Conservation (phyloP, 2,888 invertebrate genomes). For the Chrysodeixis includens region DNA sequence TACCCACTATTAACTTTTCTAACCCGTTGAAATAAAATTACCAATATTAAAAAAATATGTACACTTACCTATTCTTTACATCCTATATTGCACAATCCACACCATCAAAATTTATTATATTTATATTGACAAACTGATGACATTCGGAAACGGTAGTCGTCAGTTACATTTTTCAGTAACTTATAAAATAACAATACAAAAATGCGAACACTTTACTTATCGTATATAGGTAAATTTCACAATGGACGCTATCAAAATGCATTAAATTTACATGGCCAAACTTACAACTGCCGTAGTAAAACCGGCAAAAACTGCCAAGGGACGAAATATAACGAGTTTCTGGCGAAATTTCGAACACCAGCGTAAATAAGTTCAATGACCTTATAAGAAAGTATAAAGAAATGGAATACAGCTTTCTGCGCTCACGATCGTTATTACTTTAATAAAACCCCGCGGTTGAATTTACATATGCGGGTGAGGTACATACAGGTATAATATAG, state of each 20-base stretch:
- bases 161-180: neutral
- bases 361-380: constrained; percentile 34
- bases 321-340: constrained; percentile 21
- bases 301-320: constrained; percentile 11
- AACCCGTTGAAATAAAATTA: no score
- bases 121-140: no score
- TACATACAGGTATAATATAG: no score
- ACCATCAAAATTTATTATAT: no score
- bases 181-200: no score
- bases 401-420: neutral
- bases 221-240: neutral
- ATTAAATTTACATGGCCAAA: neutral
- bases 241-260: neutral
- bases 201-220: neutral
- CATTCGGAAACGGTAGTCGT: no score
- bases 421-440: neutral
- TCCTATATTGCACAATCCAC: no score
- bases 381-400: constrained; percentile 11
- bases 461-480: no score
- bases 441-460: no score
- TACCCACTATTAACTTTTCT: no score
- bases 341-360: constrained; percentile 19
- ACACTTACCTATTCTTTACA: no score
- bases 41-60: no score
- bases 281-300: neutral